phyloP scores from a whole-genome alignment of 2,888 invertebrate genomes.

The Hirtodrosophila cameraria region DNA sequence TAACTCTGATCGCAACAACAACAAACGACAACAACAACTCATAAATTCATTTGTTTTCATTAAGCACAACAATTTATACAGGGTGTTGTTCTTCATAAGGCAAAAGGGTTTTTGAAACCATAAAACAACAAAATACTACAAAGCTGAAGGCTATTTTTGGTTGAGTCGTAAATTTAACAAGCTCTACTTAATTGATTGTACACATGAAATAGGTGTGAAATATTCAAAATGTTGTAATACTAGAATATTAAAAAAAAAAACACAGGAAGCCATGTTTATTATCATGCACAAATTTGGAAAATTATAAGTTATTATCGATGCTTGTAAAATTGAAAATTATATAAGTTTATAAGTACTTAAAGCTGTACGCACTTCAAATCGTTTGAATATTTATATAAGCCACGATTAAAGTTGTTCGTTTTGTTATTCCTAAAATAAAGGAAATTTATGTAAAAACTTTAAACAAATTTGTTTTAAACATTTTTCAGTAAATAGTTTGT shows the following conservation, averaged over 20 bases:
- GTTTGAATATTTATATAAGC: too few species aligned
- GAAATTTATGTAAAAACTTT: too few species aligned
- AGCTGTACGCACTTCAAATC: too few species aligned
- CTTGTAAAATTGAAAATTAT: too few species aligned
- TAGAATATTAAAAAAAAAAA: neutral
- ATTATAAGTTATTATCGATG: neutral
- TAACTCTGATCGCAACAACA: conserved; percentile 35
- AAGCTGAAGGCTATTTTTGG: conserved; percentile 23
- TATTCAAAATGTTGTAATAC: conserved; percentile 8
- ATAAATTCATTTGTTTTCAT: conserved; percentile 70
- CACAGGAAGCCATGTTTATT: too few species aligned
- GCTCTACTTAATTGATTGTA: conserved; percentile 44
- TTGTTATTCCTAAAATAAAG: too few species aligned
- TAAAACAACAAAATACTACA: conserved; percentile 8
- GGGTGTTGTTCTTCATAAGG: conserved; percentile 13
- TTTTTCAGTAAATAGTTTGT: too few species aligned
- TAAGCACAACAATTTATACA: conserved; percentile 45
- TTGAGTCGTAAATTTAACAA: conserved; percentile 21
- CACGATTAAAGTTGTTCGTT: too few species aligned
- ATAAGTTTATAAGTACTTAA: too few species aligned
- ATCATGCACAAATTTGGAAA: too few species aligned
- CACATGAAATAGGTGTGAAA: conserved; percentile 42
- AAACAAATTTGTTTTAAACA: too few species aligned
- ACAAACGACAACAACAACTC: conserved; percentile 40
- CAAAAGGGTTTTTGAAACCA: conserved; percentile 36